phyloP scores from a whole-genome alignment of 1,140 invertebrate species.

The Tenebrio molitor region DNA sequence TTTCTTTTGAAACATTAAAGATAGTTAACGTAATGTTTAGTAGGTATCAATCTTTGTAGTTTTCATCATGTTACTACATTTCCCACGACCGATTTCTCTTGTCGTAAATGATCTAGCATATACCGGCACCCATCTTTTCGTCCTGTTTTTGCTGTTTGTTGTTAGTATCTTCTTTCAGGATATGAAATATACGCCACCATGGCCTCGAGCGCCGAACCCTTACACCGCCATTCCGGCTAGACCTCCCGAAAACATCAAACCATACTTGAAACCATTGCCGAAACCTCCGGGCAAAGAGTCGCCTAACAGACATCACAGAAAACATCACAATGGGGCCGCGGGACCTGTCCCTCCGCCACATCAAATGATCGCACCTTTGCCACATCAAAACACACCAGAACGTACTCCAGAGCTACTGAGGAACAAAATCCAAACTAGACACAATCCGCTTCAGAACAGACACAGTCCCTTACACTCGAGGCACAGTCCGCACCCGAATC shows the following conservation, averaged over 20 bases:
- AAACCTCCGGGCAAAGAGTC: slow-evolving; percentile 69
- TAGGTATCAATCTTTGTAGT: too few species aligned
- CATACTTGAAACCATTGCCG: slow-evolving; percentile 73
- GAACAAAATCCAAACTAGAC: slow-evolving; percentile 61
- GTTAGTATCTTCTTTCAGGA: slow-evolving; percentile 47
- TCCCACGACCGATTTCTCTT: too few species aligned
- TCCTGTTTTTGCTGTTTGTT: too few species aligned
- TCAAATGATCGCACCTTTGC: slow-evolving; percentile 55
- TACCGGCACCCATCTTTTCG: too few species aligned
- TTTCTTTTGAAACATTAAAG: too few species aligned
- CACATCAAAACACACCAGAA: slow-evolving; percentile 59
- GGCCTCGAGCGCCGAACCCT: slow-evolving; percentile 70
- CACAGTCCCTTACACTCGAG: slow-evolving; percentile 64
- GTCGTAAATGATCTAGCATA: too few species aligned
- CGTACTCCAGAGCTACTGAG: slow-evolving; percentile 56
- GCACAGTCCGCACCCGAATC: slow-evolving; percentile 58
- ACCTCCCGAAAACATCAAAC: slow-evolving; percentile 63
- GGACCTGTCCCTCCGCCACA: slow-evolving; percentile 53
- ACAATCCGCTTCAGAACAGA: slow-evolving; percentile 62
- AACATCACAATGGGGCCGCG: slow-evolving; percentile 52
- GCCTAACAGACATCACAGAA: slow-evolving; percentile 61
- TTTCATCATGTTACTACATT: too few species aligned
- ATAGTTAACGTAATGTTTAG: too few species aligned
- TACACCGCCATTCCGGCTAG: slow-evolving; percentile 62
- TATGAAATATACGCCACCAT: slow-evolving; percentile 68